These are phyloP conservation scores for Steatornis caripensis DNA, from an alignment of 2,113 vertebrate species.

Conservation along the genomic window DNA sequence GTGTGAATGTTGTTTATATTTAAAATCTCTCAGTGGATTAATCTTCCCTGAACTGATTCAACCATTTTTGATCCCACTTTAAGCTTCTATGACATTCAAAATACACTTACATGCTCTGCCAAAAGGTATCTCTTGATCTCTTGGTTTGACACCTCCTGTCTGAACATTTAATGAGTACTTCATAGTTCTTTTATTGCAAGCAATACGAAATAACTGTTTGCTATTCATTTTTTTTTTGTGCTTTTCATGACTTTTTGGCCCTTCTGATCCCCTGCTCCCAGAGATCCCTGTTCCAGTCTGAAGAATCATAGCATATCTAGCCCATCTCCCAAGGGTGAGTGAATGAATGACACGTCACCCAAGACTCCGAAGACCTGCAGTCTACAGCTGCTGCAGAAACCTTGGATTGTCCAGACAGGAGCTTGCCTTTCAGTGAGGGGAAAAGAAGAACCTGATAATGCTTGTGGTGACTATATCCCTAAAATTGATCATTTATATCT, in stretches of 20 bases:
- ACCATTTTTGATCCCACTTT: not conserved
- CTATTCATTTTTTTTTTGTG: not conserved
- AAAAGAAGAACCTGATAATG: not conserved
- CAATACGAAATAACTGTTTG: not conserved
- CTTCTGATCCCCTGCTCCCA: not conserved
- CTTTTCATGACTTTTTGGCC: not conserved
- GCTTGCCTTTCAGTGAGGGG: not conserved
- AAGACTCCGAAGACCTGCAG: not conserved
- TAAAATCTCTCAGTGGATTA: not conserved
- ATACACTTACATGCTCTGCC: not conserved
- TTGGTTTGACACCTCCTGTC: not conserved
- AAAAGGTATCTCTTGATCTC: not conserved
- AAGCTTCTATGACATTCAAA: not conserved
- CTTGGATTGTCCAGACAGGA: not conserved
- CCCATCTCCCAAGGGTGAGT: not conserved
- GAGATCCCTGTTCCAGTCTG: not conserved
- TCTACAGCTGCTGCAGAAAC: not conserved
- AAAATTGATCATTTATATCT: not conserved
- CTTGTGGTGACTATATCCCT: not conserved
- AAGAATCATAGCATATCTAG: not conserved
- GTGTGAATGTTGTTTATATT: not conserved
- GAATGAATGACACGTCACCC: not conserved
- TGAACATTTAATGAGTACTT: not conserved
- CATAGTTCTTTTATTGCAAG: not conserved
- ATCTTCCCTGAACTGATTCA: not conserved